A percentile compares a stretch with the other conserved stretches of the same genome.
These are phyloP conservation scores for Orthonychiurus folsomi DNA, from an alignment of 2,888 invertebrate species.

Conservation along the genomic window DNA sequence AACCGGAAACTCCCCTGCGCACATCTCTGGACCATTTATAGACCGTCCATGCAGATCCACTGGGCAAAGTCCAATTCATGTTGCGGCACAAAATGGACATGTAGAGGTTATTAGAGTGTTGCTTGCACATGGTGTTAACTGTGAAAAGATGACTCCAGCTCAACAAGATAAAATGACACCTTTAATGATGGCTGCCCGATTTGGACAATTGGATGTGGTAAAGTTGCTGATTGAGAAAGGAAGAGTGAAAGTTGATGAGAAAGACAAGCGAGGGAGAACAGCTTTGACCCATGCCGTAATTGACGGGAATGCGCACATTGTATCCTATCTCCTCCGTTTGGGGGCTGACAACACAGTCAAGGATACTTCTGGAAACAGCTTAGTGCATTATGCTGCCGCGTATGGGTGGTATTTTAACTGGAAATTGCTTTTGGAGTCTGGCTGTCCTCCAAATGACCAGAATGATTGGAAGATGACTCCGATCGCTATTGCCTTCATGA, in stretches of 20 bases:
- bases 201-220: constrained; percentile 45
- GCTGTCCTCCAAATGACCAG: constrained; percentile 43
- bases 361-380: constrained; percentile 49
- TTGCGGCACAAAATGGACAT: constrained; percentile 44
- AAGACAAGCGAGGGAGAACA: constrained; percentile 48
- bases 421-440: constrained; percentile 46
- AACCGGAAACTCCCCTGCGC: background rate
- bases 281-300: constrained; percentile 49
- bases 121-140: constrained; percentile 44
- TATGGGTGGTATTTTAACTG: constrained; percentile 50
- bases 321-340: constrained; percentile 46
- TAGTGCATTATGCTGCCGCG: constrained; percentile 50
- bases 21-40: background rate
- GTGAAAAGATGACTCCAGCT: constrained; percentile 44
- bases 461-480: constrained; percentile 50
- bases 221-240: constrained; percentile 45
- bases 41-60: constrained; percentile 41
- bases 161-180: constrained; percentile 45
- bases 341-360: constrained; percentile 46
- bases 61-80: constrained; percentile 45
- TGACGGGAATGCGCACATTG: constrained; percentile 48
- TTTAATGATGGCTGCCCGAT: constrained; percentile 46
- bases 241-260: constrained; percentile 45
- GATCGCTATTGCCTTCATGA: constrained; percentile 48
- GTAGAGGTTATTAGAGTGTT: constrained; percentile 44